phyloP scores from a whole-genome alignment of 2,888 invertebrate genomes.

The Drosophila mimetica region DNA sequence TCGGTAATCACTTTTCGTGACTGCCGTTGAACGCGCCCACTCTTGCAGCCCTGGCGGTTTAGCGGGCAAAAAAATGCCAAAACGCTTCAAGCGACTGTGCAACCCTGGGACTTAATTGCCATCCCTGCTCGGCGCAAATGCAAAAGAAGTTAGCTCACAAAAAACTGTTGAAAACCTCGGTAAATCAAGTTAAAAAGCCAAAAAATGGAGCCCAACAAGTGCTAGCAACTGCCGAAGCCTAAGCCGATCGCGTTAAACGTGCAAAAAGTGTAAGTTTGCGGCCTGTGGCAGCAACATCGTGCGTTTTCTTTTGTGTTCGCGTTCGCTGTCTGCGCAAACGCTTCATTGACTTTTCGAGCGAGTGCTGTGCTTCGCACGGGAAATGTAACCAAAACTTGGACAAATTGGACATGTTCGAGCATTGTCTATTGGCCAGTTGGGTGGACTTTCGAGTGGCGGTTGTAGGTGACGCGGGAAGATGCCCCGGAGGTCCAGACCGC shows the following conservation, averaged over 20 bases:
- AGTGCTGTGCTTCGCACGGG: constrained; percentile 40
- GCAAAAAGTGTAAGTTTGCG: constrained; percentile 46
- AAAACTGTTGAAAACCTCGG: constrained; percentile 52
- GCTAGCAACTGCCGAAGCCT: constrained; percentile 8
- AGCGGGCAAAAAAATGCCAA: constrained; percentile 32
- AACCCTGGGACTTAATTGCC: constrained; percentile 25
- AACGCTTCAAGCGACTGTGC: constrained; percentile 3
- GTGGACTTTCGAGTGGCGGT: background rate
- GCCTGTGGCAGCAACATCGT: constrained; percentile 32
- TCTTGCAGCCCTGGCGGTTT: constrained; percentile 12
- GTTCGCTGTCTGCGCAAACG: constrained; percentile 66
- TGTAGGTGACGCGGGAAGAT: background rate
- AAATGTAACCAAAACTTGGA: constrained; percentile 18
- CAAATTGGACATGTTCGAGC: constrained; percentile 2
- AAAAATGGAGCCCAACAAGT: constrained; percentile 17
- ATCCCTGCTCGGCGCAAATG: constrained; percentile 45
- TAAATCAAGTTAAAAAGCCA: constrained; percentile 44
- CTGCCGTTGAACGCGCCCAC: background rate
- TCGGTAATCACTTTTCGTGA: background rate
- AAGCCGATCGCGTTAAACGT: constrained; percentile 5
- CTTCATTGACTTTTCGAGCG: constrained; percentile 73
- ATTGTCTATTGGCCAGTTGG: background rate
- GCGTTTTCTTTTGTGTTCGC: constrained; percentile 68
- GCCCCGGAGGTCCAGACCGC: background rate
- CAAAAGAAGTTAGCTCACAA: constrained; percentile 66